Evolutionary conservation across 2,113 vertebrate species (phyloP).

Genomic region (Choloepus hoffmanni): DNA sequence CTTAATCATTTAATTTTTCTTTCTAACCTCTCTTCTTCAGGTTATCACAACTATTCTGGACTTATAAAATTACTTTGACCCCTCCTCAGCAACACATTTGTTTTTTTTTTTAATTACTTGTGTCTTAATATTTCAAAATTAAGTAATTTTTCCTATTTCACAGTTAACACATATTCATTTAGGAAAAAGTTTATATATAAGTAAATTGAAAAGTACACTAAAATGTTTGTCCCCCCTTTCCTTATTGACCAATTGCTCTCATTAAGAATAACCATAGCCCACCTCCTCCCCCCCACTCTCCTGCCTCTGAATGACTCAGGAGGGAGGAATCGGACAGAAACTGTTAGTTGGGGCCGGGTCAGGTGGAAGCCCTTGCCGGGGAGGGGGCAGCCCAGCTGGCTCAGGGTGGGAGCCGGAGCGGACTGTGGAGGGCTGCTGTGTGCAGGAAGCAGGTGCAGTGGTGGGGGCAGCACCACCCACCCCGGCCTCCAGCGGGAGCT

Average conservation of each 20-base stretch:
- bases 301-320: not conserved
- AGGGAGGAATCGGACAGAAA: too few relatives aligned
- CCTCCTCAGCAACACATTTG: not conserved
- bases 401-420: not conserved
- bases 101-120: not conserved
- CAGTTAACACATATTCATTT: not conserved
- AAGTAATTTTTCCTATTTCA: not conserved
- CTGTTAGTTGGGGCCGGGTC: not conserved
- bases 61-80: not conserved
- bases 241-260: not conserved
- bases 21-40: not conserved
- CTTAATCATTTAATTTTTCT: not conserved
- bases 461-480: rapidly evolving
- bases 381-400: too few relatives aligned
- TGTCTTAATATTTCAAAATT: not conserved
- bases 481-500: not conserved
- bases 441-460: rapidly evolving
- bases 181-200: not conserved
- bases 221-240: not conserved
- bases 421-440: rapidly evolving
- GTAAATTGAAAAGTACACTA: not conserved
- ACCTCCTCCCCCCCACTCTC: not conserved
- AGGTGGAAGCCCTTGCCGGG: not conserved
- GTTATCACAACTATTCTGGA: not conserved
- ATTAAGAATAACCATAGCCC: not conserved